phyloP scores from a whole-genome alignment of 2,113 vertebrate genomes.

The Pterocles orientalis region DNA sequence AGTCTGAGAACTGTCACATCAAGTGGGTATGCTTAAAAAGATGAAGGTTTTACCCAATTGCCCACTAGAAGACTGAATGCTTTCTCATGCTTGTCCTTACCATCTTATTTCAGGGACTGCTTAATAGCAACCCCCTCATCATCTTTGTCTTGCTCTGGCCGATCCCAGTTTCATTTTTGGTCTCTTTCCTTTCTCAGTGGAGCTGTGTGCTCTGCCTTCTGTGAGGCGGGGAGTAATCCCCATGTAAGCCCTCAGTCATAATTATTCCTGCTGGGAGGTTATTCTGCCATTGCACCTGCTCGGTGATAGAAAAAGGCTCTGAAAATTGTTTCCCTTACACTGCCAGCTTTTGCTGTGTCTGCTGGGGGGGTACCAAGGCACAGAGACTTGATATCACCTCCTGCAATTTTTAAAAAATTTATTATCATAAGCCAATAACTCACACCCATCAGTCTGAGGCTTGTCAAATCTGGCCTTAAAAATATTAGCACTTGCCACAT shows the following conservation, averaged over 20 bases:
- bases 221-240: neutral
- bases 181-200: neutral
- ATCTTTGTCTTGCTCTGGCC: neutral
- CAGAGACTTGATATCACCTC: neutral
- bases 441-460: neutral
- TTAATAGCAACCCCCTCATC: slow-evolving; percentile 10
- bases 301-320: neutral
- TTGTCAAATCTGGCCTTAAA: neutral
- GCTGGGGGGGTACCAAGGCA: neutral
- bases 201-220: neutral
- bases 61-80: slow-evolving; percentile 8
- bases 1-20: slow-evolving; percentile 31
- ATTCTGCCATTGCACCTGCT: neutral
- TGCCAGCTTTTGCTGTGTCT: neutral
- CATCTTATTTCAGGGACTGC: neutral
- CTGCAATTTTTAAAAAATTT: neutral
- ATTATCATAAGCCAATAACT: neutral
- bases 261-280: neutral
- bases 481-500: neutral
- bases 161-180: neutral
- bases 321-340: neutral
- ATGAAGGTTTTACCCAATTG: slow-evolving; percentile 26
- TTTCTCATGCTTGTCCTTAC: neutral
- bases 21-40: slow-evolving; percentile 42
- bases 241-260: neutral